phyloP scores from a whole-genome alignment of 2,113 vertebrate species.

The Lycaon pictus region DNA sequence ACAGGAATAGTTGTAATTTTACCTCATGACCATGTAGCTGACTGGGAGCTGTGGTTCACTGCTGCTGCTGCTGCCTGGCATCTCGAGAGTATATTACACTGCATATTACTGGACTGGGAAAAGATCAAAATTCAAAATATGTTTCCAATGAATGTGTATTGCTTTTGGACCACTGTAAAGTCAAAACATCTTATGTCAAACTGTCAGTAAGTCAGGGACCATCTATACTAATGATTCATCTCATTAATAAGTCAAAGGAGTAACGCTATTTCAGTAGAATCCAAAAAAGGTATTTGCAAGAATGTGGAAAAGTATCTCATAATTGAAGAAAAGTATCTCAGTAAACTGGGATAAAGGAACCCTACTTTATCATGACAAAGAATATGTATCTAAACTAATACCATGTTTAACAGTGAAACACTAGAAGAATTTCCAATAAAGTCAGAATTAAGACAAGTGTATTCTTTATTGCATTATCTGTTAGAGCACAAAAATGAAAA shows the following conservation, averaged over 20 bases:
- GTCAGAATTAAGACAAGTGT: not conserved
- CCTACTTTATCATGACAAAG: not conserved
- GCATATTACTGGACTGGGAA: not conserved
- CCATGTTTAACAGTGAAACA: slow-evolving; percentile 31
- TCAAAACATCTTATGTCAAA: not conserved
- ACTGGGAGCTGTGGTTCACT: not conserved
- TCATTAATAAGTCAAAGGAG: not conserved
- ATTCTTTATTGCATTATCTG: not conserved
- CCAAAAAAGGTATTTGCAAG: not conserved
- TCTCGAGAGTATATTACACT: not conserved
- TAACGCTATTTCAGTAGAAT: slow-evolving; percentile 18
- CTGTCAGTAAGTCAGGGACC: not conserved
- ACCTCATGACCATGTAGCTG: not conserved
- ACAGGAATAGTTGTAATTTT: not conserved
- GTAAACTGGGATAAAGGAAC: not conserved
- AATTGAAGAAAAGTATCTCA: slow-evolving; percentile 38
- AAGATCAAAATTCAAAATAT: not conserved
- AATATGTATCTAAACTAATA: slow-evolving; percentile 36
- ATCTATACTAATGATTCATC: not conserved
- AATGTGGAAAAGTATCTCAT: slow-evolving; percentile 27
- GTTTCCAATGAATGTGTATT: not conserved
- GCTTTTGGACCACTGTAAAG: not conserved
- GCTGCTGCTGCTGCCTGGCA: not conserved
- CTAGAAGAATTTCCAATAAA: not conserved
- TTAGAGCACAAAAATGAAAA: slow-evolving; percentile 34